phyloP scores from a whole-genome alignment of 2,113 vertebrate species.

The Falcunculus frontatus region DNA sequence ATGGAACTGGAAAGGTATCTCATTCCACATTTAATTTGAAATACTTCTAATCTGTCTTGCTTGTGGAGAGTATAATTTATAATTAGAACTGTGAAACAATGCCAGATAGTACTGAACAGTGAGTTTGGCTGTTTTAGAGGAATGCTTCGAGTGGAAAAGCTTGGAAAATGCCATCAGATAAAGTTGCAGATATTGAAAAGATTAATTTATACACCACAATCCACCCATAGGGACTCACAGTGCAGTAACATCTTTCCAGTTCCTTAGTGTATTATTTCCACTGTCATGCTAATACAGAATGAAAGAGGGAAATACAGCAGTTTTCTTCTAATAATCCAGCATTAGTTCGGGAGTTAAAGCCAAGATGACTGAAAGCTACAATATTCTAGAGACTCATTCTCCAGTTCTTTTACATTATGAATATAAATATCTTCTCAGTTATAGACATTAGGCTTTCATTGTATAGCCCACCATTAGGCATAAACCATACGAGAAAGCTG shows the following conservation, averaged over 20 bases:
- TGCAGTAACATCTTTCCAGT: background rate
- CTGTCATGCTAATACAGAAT: background rate
- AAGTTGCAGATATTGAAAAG: background rate
- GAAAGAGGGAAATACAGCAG: background rate
- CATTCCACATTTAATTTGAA: conserved; percentile 33
- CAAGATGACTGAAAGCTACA: conserved; percentile 15
- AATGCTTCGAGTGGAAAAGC: background rate
- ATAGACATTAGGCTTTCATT: background rate
- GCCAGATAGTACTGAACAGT: background rate
- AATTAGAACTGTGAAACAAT: conserved; percentile 32
- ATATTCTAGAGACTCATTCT: conserved; percentile 22
- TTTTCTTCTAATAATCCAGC: background rate
- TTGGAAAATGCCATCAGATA: background rate
- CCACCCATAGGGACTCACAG: background rate
- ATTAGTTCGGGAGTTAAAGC: background rate
- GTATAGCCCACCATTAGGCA: background rate
- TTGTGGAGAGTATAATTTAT: conserved; percentile 33
- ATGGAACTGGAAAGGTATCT: conserved; percentile 39
- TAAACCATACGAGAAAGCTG: background rate
- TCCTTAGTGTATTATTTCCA: background rate
- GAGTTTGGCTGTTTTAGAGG: background rate
- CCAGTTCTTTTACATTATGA: background rate
- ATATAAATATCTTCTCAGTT: conserved; percentile 17
- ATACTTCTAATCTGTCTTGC: conserved; percentile 29
- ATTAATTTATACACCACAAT: background rate